Conservation (phyloP, 2,888 invertebrate species). For the Spilarctia lutea region DNA sequence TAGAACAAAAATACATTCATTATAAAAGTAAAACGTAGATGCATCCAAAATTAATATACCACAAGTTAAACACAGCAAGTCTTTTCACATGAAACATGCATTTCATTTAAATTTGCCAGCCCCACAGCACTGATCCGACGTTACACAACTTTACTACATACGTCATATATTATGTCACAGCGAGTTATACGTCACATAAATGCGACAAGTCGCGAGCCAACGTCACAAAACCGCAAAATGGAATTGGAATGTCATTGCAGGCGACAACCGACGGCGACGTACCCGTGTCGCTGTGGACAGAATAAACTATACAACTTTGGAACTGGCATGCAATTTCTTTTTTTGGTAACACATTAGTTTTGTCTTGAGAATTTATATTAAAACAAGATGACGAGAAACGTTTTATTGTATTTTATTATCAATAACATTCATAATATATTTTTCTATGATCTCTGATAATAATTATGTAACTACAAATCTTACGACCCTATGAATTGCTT, state of each 20-base stretch:
- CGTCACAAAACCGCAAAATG: slow-evolving; percentile 52
- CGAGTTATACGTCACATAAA: slow-evolving; percentile 45
- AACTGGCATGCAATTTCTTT: slow-evolving; percentile 49
- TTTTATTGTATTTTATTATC: background rate
- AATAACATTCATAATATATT: background rate
- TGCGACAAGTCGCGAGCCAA: slow-evolving; percentile 45
- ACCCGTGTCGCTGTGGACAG: slow-evolving; percentile 42
- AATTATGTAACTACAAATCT: no score
- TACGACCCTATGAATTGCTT: no score
- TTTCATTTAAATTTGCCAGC: slow-evolving; percentile 6
- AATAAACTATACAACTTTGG: slow-evolving; percentile 44
- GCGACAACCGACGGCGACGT: slow-evolving; percentile 41
- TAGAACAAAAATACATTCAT: background rate
- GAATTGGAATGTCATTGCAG: slow-evolving; percentile 53
- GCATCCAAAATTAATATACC: background rate
- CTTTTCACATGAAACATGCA: background rate
- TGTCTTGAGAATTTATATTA: slow-evolving; percentile 9
- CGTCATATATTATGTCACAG: slow-evolving; percentile 34
- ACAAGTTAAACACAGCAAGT: slow-evolving; percentile 2
- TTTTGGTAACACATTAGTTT: slow-evolving; percentile 30
- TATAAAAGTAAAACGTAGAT: background rate
- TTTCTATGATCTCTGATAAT: background rate
- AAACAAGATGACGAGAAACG: slow-evolving; percentile 25
- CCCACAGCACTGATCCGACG: background rate
- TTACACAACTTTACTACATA: slow-evolving; percentile 14